Percentiles rank a stretch among this genome's conserved stretches.
Evolutionary conservation across 2,888 invertebrate species (phyloP).

Genomic region (Bugula neritina): DNA sequence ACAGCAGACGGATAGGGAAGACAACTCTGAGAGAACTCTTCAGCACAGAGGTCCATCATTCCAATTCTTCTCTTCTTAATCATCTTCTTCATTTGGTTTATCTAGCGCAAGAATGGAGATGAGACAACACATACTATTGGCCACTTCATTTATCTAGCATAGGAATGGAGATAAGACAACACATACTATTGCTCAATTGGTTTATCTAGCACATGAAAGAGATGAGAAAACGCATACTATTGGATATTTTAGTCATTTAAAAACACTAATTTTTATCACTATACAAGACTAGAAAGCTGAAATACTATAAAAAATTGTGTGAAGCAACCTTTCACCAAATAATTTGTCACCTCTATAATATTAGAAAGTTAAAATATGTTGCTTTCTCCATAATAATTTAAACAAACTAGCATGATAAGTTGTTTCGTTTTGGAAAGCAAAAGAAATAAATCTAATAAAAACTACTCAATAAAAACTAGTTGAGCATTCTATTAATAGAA

Average conservation of each 20-base stretch:
- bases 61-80: slow-evolving; percentile 39
- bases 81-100: slow-evolving; percentile 46
- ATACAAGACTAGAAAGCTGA: too few relatives aligned
- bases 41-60: slow-evolving; percentile 41
- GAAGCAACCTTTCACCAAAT: too few relatives aligned
- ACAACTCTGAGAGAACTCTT: slow-evolving; percentile 40
- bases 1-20: slow-evolving; percentile 45
- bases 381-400: too few relatives aligned
- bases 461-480: too few relatives aligned
- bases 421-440: too few relatives aligned
- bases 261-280: too few relatives aligned
- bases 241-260: too few relatives aligned
- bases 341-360: too few relatives aligned
- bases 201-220: slow-evolving; percentile 34
- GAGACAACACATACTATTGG: not conserved
- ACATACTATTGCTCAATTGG: not conserved
- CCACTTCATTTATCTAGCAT: slow-evolving; percentile 35
- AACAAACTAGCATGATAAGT: too few relatives aligned
- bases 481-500: not conserved
- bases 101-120: slow-evolving; percentile 32
- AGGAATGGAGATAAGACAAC: not conserved
- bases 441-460: too few relatives aligned
- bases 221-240: not conserved
- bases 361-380: too few relatives aligned
- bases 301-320: too few relatives aligned